Evolutionary conservation across 1,140 invertebrate genomes (phyloP).

Genomic region (Mamestra configurata): DNA sequence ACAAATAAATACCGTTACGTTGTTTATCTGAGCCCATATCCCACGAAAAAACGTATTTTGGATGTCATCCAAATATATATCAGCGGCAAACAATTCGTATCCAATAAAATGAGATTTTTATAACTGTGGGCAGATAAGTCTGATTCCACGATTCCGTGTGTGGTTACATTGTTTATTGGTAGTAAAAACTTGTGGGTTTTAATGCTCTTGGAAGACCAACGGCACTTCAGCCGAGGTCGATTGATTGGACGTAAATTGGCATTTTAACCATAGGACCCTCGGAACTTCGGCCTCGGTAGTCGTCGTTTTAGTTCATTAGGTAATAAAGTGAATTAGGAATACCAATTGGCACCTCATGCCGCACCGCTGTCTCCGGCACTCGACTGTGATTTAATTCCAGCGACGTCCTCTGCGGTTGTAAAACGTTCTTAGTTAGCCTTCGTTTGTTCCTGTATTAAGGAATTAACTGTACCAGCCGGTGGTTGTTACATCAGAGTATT

Average conservation of each 20-base stretch:
- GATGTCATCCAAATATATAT: constrained; percentile 18
- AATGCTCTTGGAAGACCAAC: not conserved
- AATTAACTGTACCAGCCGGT: not conserved
- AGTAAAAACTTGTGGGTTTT: constrained; percentile 2
- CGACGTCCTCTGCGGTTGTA: not conserved
- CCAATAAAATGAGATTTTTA: constrained; percentile 8
- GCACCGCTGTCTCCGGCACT: not conserved
- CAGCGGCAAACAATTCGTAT: constrained; percentile 23
- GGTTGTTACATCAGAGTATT: too few species aligned
- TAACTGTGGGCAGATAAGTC: not conserved
- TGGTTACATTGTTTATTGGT: constrained; percentile 15
- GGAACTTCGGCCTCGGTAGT: constrained; percentile 3
- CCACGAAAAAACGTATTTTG: constrained; percentile 16
- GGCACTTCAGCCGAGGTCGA: not conserved
- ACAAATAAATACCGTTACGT: not conserved
- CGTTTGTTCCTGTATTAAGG: not conserved
- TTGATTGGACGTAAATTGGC: constrained; percentile 39
- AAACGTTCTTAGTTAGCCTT: not conserved
- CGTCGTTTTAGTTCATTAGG: constrained; percentile 32
- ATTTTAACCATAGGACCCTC: constrained; percentile 16
- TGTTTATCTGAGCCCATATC: not conserved
- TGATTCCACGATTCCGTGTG: not conserved
- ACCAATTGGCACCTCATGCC: constrained; percentile 16
- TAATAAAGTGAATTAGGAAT: constrained; percentile 44
- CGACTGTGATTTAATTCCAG: not conserved